These are phyloP conservation scores for Nemoura dubitans DNA, from an alignment of 2,888 invertebrate genomes.

Conservation along the genomic window DNA sequence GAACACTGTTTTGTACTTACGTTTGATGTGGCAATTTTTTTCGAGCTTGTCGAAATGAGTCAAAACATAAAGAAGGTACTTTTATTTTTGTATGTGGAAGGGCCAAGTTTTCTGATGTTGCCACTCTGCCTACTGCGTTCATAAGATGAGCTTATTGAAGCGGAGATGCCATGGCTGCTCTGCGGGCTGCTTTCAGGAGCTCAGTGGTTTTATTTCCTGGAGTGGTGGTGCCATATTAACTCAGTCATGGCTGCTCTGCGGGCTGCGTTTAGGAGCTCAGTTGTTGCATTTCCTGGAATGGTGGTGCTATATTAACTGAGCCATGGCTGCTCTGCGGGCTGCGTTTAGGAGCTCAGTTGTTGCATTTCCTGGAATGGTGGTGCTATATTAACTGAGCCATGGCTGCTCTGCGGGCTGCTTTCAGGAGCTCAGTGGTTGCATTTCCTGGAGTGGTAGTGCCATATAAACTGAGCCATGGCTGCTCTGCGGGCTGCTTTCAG, in stretches of 20 bases:
- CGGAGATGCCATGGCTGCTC: too few species aligned
- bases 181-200: too few species aligned
- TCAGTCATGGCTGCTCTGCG: not conserved
- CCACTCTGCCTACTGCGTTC: too few species aligned
- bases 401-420: not conserved
- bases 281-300: too few species aligned
- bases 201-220: too few species aligned
- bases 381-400: too few species aligned
- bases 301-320: too few species aligned
- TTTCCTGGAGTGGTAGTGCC: not conserved
- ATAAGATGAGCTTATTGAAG: too few species aligned
- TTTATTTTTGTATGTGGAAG: not conserved
- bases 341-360: not conserved
- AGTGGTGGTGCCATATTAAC: too few species aligned
- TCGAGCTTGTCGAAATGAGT: not conserved
- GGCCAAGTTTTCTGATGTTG: not conserved
- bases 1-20: not conserved
- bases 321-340: not conserved
- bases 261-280: too few species aligned
- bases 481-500: not conserved
- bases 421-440: not conserved
- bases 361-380: not conserved
- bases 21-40: not conserved
- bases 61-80: not conserved
- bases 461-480: not conserved